These are phyloP conservation scores for Eupeodes latifasciatus DNA, from an alignment of 2,888 invertebrate genomes.

Conservation along the genomic window DNA sequence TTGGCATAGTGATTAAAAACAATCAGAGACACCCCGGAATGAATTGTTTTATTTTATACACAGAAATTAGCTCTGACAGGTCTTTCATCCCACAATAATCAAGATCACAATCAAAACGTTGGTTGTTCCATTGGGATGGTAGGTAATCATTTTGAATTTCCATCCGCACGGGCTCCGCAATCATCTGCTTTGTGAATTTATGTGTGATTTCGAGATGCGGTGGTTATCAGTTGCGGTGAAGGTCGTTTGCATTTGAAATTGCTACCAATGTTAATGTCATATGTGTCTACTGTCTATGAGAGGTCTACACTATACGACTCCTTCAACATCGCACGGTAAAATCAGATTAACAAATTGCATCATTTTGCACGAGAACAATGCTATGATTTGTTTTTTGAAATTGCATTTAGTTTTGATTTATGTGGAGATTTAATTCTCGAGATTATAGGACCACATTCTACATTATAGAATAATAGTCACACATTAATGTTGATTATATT, in stretches of 20 bases:
- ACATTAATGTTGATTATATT: not conserved
- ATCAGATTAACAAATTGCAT: slow-evolving; percentile 52
- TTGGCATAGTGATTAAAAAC: slow-evolving; percentile 65
- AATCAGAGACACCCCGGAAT: slow-evolving; percentile 64
- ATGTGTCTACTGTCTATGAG: not conserved
- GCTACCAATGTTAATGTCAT: slow-evolving; percentile 60
- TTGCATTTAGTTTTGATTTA: slow-evolving; percentile 3
- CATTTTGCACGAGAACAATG: slow-evolving; percentile 1
- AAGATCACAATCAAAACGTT: not conserved
- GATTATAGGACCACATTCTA: not conserved
- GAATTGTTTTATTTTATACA: slow-evolving; percentile 13
- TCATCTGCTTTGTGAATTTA: slow-evolving; percentile 28
- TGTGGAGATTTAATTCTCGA: not conserved
- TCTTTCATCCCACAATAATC: not conserved
- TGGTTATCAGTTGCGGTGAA: slow-evolving; percentile 58
- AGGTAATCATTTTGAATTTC: slow-evolving; percentile 36
- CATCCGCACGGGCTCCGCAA: not conserved
- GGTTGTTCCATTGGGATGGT: not conserved
- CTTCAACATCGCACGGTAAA: not conserved
- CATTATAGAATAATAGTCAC: no score
- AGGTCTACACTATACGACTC: no score
- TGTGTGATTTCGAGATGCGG: slow-evolving; percentile 48
- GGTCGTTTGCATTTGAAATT: slow-evolving; percentile 32
- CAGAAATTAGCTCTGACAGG: slow-evolving; percentile 52
- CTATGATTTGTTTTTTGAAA: slow-evolving; percentile 8